These are phyloP conservation scores for Bombus waltoni DNA, from an alignment of 1,140 invertebrate species.

Conservation along the genomic window DNA sequence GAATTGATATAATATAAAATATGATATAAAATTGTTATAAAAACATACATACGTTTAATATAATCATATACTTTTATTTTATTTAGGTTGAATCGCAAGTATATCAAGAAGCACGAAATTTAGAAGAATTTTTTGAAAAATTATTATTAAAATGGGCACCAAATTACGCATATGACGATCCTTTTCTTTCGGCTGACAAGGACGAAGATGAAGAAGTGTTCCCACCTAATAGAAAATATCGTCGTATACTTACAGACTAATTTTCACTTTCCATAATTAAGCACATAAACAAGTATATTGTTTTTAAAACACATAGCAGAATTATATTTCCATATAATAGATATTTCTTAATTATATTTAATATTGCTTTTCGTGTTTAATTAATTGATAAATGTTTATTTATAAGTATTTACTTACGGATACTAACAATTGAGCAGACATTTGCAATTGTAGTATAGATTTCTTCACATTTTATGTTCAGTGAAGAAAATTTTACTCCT, in stretches of 20 bases:
- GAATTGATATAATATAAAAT: neutral
- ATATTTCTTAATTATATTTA: constrained; percentile 33
- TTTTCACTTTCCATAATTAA: constrained; percentile 19
- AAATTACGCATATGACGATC: constrained; percentile 86
- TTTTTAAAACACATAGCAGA: constrained; percentile 36
- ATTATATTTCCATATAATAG: constrained; percentile 12
- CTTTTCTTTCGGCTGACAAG: constrained; percentile 77
- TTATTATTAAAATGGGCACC: constrained; percentile 92
- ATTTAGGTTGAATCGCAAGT: constrained; percentile 90
- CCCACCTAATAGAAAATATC: constrained; percentile 84
- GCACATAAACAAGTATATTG: constrained; percentile 9
- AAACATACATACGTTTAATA: neutral
- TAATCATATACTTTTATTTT: constrained; percentile 45
- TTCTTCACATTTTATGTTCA: constrained; percentile 38
- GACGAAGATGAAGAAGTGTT: constrained; percentile 82
- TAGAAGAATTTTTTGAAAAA: constrained; percentile 93
- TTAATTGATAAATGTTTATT: constrained; percentile 29
- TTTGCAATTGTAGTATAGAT: constrained; percentile 28
- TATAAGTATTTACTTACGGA: too few species aligned
- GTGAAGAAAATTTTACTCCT: constrained; percentile 8
- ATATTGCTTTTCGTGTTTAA: constrained; percentile 23
- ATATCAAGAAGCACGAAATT: constrained; percentile 91
- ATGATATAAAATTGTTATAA: neutral
- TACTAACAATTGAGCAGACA: constrained; percentile 25
- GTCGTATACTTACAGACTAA: constrained; percentile 84